These are phyloP conservation scores for Acanthurus tractus DNA, from an alignment of 2,797 vertebrate genomes.

Conservation along the genomic window DNA sequence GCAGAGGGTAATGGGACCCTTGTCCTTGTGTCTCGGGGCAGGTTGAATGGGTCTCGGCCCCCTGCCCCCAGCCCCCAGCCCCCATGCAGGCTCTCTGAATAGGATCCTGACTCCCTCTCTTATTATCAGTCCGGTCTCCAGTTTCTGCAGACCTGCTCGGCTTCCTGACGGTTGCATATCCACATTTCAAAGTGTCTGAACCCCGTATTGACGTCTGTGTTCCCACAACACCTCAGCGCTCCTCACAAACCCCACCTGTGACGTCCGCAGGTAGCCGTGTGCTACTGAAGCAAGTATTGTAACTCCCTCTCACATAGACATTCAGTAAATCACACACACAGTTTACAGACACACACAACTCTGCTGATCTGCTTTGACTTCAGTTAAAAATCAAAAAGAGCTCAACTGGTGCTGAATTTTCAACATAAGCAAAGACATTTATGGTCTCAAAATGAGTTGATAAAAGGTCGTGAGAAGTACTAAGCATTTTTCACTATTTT, in stretches of 20 bases:
- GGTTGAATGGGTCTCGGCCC: constrained; percentile 79
- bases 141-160: constrained; percentile 84
- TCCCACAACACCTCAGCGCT: constrained; percentile 42
- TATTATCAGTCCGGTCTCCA: constrained; percentile 84
- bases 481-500: too few species aligned
- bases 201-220: constrained; percentile 64
- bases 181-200: constrained; percentile 83
- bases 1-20: constrained; percentile 81
- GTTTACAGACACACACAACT: background rate
- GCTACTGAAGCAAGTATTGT: too few species aligned
- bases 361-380: background rate
- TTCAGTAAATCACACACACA: background rate
- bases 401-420: background rate
- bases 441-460: too few species aligned
- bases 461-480: too few species aligned
- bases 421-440: too few species aligned
- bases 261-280: constrained; percentile 17
- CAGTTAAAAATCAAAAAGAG: background rate
- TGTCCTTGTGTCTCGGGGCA: constrained; percentile 74
- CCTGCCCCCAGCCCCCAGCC: constrained; percentile 43
- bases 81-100: constrained; percentile 72
- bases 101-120: constrained; percentile 62
- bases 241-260: constrained; percentile 29
- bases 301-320: background rate
- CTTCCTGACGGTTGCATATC: constrained; percentile 72